Evolutionary conservation across 1,140 invertebrate species (phyloP).

Genomic region (Drosophila nigromelanica): DNA sequence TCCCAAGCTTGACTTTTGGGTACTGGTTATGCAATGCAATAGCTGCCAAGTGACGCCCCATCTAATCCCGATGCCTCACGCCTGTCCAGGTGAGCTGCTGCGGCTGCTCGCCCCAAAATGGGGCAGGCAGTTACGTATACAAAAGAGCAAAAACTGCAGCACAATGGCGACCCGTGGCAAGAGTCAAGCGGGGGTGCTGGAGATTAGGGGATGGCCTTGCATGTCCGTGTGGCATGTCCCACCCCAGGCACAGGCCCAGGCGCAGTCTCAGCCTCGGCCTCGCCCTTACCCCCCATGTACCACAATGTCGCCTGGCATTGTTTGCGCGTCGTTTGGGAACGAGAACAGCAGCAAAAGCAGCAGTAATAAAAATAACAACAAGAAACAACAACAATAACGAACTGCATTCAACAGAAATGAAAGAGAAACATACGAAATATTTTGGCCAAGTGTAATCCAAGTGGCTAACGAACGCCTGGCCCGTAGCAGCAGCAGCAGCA

Average conservation of each 20-base stretch:
- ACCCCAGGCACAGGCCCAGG: not conserved
- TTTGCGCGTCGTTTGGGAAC: constrained; percentile 59
- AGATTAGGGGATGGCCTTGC: constrained; percentile 61
- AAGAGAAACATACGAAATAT: constrained; percentile 38
- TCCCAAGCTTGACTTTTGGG: not conserved
- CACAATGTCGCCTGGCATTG: constrained; percentile 64
- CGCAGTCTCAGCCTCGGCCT: not conserved
- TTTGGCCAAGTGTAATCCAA: constrained; percentile 68
- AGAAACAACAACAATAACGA: constrained; percentile 27
- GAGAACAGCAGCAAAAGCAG: constrained; percentile 26
- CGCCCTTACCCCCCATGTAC: constrained; percentile 5
- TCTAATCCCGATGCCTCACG: constrained; percentile 32
- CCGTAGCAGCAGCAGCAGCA: not conserved
- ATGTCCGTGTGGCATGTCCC: constrained; percentile 56
- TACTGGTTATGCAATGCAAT: constrained; percentile 29
- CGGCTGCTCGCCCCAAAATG: constrained; percentile 1
- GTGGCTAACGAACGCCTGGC: constrained; percentile 48
- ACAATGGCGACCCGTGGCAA: constrained; percentile 46
- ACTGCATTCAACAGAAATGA: constrained; percentile 24
- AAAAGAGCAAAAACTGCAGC: constrained; percentile 58
- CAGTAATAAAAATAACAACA: constrained; percentile 21
- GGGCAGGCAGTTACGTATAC: constrained; percentile 42
- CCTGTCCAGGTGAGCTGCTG: constrained; percentile 59
- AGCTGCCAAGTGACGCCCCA: constrained; percentile 24
- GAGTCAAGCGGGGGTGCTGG: constrained; percentile 18